Base-by-base conservation (phyloP, 1,140 invertebrate genomes). In the Trachymyrmex septentrionalis region DNA sequence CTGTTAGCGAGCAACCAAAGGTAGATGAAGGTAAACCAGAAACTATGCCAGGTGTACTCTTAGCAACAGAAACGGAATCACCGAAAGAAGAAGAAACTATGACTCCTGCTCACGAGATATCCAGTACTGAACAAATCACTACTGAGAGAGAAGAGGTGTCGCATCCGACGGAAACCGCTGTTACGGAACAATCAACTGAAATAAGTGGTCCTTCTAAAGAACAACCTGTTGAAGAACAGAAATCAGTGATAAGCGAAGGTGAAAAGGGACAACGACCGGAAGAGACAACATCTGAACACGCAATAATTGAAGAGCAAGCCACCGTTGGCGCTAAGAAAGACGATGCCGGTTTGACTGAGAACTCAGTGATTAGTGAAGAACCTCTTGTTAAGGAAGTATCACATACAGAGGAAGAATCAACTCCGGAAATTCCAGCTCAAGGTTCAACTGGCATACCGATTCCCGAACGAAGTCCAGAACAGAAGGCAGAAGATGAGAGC, bases 401-500 rank as follows among this genome's bases (percentile, higher is more conserved):
- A 88, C 14, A 44, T 2, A 1, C 3, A 7, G 71, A 48, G 27
- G 85, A 85, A 69, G 81, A 82, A 64, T 59, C 34, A 67, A 21
- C 50, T 7, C 34, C 89, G 5, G 53, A 64, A 44, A 55, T 86
- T 66, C 90, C 89, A n/a, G 84, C 86, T 59, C 85, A 92, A 86
- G 90, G 90, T n/a, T 88, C 93, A 55, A 88, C 91, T 34, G 90
- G 90, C n/a, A 93, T 93, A 75, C 87, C 91, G 4, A 91, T 93
- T n/a, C 80, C 92, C 14, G 92, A 92, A 34, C 85, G 92, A 55
- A 88, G 90, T 38, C 94, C 94, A 19, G 94, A 92, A 66, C 91
- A 91, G 9, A 95, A 95, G 67, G 92, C 93, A 16, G 94, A 95
- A 86, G 93, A 94, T 34, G 92, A 93, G 48, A 81, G 91, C 0